Evolutionary conservation across 1,140 invertebrate genomes (phyloP), one percentile per base, ranked within the genome.

Genomic region (Megathymus violae): DNA sequence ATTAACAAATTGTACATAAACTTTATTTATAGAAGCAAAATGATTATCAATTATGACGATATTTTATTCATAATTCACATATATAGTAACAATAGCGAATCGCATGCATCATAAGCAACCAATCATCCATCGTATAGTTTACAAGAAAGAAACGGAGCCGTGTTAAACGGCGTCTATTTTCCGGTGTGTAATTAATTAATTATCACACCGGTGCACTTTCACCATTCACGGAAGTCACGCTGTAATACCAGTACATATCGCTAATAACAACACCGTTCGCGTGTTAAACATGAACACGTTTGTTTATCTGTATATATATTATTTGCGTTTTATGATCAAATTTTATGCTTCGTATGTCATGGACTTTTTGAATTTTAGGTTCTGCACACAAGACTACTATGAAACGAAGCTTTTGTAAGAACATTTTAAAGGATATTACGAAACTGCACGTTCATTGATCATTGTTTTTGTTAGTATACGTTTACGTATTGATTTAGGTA

Each of bases 141-240:
- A 11, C 43, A 19, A 16, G 25, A 54, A 54, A 40, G 17, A 41
- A 43, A 34, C 16, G 34, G 38, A 43, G 41, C 19, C 51, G 43
- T 41, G 40, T n/a, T 13, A 54, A 54, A 54, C 15, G 0, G 10
- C 9, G 15, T 6, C 25, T 54, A 47, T 47, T 54, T 54, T 54
- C 17, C 51, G 13, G 51, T 22, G 13, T 41, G 25, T 43, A 13
- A 54, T 4, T 54, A 54, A 43, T 54, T 41, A 4, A 31, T 31
- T 47, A 54, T 41, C 50, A 27, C 19, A 16, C 48, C 16, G 4
- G 0, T 36, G n/a, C 31, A 54, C 51, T 54, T 54, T 54, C 51
- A 54, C 51, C n/a, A 19, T 10, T 15, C 40, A 27, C 17, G 51
- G 38, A 54, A 54, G 25, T 54, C 44, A 25, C 25, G 19, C 11